Conservation (phyloP, 2,797 vertebrate species). For the Pantherophis vulpinus region DNA sequence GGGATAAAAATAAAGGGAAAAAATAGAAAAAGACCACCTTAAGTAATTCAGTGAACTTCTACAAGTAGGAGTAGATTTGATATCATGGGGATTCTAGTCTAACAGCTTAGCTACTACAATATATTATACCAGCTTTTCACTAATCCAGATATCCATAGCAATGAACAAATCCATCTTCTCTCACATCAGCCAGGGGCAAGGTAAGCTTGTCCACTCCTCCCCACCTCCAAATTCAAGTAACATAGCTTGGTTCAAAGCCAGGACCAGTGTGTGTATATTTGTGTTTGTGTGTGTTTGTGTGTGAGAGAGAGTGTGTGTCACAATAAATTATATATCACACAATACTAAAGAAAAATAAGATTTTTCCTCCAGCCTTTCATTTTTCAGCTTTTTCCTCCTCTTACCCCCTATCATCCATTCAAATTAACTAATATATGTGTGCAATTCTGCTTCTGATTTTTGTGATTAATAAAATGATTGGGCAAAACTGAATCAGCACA, state of each 20-base stretch:
- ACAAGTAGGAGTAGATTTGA: background rate
- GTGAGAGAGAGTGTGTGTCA: background rate
- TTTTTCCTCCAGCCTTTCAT: fast-evolving
- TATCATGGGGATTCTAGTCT: background rate
- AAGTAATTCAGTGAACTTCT: background rate
- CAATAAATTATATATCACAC: background rate
- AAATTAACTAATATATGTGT: conserved; percentile 42
- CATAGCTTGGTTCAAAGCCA: background rate
- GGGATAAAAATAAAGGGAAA: background rate
- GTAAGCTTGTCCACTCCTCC: background rate
- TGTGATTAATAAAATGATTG: conserved; percentile 54
- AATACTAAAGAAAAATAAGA: background rate
- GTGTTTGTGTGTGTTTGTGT: background rate
- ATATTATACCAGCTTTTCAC: background rate
- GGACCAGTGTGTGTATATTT: background rate
- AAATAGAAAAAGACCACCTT: background rate
- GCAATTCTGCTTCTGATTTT: conserved; percentile 33
- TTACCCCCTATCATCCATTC: background rate
- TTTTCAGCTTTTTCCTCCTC: background rate
- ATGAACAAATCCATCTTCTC: background rate
- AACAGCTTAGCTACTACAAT: background rate
- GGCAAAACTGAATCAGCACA: conserved; percentile 35
- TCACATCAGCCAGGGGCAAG: background rate
- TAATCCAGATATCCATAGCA: background rate
- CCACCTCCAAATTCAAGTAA: background rate